These are phyloP conservation scores for Polietes domitor DNA, from an alignment of 2,888 invertebrate species.

Conservation along the genomic window DNA sequence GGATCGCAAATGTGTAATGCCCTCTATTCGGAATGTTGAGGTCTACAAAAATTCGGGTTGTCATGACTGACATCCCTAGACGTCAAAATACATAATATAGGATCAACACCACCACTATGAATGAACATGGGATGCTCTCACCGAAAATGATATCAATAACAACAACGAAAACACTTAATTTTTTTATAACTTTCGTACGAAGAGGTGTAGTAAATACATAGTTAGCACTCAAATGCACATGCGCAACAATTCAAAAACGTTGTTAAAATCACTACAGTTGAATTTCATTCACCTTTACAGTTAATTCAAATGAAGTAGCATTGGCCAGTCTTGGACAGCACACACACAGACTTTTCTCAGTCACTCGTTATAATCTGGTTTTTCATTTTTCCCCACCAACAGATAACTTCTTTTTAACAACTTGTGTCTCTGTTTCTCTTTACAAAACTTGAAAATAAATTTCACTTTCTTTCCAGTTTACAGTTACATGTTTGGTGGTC, in stretches of 20 bases:
- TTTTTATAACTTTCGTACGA: no score
- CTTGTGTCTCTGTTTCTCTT: constrained; percentile 26
- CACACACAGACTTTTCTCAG: constrained; percentile 30
- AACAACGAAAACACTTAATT: no score
- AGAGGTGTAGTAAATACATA: no score
- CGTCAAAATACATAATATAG: no score
- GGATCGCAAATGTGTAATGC: no score
- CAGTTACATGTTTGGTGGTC: constrained; percentile 62
- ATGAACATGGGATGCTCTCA: no score
- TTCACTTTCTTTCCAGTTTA: constrained; percentile 70
- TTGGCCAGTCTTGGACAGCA: constrained; percentile 12
- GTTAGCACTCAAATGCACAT: neutral
- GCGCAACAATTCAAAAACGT: neutral
- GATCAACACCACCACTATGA: no score
- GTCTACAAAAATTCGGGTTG: no score
- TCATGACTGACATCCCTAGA: no score
- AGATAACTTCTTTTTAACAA: constrained; percentile 31
- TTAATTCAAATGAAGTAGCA: constrained; percentile 20
- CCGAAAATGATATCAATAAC: no score
- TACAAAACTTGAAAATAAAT: constrained; percentile 65
- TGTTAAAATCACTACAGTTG: constrained; percentile 3
- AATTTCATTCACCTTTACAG: constrained; percentile 24
- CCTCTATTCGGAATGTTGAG: no score
- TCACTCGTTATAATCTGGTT: constrained; percentile 55
- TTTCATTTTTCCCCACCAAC: constrained; percentile 49